Percentiles rank a stretch among this genome's conserved stretches.
These are phyloP conservation scores for Phenganax subtilis DNA, from an alignment of 92 coral and sea anemone genomes.

Conservation along the genomic window DNA sequence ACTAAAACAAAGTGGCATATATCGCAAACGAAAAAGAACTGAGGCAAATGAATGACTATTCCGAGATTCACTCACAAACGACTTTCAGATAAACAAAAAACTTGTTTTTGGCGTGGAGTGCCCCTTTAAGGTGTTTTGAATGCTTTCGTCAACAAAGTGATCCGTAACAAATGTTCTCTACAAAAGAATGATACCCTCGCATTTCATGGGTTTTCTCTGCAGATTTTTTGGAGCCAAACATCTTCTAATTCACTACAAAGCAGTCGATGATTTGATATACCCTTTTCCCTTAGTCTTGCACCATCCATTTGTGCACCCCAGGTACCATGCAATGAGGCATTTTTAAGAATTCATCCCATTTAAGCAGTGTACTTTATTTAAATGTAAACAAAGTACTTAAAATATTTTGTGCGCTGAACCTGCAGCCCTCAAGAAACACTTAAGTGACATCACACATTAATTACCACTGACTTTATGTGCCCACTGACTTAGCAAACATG, in stretches of 20 bases:
- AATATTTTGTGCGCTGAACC: neutral
- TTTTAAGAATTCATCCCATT: neutral
- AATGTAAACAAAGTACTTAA: neutral
- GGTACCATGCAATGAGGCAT: slow-evolving; percentile 31
- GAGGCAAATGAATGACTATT: too few species aligned
- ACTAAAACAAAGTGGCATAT: too few species aligned
- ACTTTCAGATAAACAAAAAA: too few species aligned
- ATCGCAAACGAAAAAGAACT: too few species aligned
- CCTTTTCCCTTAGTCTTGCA: neutral
- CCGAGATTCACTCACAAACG: too few species aligned
- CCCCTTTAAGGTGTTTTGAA: too few species aligned
- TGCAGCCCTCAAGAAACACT: neutral
- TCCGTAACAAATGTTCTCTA: slow-evolving; percentile 6
- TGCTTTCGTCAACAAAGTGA: neutral
- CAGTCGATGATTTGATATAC: neutral
- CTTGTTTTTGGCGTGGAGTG: too few species aligned
- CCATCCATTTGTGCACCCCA: slow-evolving; percentile 3
- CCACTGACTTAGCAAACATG: too few species aligned
- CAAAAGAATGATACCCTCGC: neutral
- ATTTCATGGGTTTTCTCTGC: slow-evolving; percentile 8
- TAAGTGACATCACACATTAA: too few species aligned
- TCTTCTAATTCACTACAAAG: neutral
- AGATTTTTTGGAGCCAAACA: neutral
- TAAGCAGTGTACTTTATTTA: too few species aligned
- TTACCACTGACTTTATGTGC: too few species aligned